phyloP scores from a whole-genome alignment of 2,888 invertebrate species.

The Lithosia quadra region DNA sequence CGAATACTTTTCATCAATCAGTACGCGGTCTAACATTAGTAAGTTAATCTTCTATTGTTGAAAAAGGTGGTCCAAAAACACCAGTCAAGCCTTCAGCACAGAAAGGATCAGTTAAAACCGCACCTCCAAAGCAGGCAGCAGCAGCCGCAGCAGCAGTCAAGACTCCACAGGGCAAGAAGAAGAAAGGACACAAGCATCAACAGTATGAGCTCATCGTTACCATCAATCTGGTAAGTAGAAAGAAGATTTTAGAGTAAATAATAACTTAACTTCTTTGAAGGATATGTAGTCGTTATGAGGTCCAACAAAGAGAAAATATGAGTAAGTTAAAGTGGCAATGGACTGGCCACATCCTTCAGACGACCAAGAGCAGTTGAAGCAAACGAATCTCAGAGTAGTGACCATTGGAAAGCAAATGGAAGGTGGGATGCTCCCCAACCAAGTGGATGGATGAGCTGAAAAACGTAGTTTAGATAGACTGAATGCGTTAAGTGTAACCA shows the following conservation, averaged over 20 bases:
- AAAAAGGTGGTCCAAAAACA: slow-evolving; percentile 88
- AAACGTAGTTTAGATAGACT: too few species aligned
- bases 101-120: slow-evolving; percentile 91
- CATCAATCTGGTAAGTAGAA: slow-evolving; percentile 91
- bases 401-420: too few species aligned
- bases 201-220: slow-evolving; percentile 94
- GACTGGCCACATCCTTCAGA: not conserved
- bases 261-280: not conserved
- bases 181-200: slow-evolving; percentile 92
- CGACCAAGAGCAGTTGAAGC: too few species aligned
- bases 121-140: slow-evolving; percentile 88
- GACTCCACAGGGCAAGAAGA: slow-evolving; percentile 90
- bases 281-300: not conserved
- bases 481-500: too few species aligned
- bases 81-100: slow-evolving; percentile 91
- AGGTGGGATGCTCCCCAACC: too few species aligned
- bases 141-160: slow-evolving; percentile 86
- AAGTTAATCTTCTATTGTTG: not conserved
- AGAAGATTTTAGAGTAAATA: not conserved
- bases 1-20: not conserved
- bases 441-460: too few species aligned
- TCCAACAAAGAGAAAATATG: too few species aligned
- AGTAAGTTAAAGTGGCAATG: not conserved
- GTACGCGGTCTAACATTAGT: not conserved
- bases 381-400: too few species aligned